Evolutionary conservation across 2,888 invertebrate genomes (phyloP), one percentile per base, ranked within the genome.

Genomic region (Caenorhabditis sp.): DNA sequence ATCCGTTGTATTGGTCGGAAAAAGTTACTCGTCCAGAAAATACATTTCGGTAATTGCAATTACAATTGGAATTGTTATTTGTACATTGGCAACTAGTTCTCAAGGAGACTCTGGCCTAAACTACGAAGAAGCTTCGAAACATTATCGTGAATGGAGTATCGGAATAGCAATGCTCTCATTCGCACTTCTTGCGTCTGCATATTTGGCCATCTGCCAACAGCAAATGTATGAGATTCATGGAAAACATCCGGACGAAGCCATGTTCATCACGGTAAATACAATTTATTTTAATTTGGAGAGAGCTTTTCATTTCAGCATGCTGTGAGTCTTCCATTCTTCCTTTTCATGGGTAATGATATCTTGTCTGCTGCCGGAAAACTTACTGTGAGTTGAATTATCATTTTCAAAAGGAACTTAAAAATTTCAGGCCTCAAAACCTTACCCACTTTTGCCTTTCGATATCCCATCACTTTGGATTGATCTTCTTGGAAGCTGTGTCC

Each of bases 31-130:
- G 1, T 89, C 92, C 1, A 91, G 93, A 38, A 97, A 97, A 89
- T 97, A 95, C 89, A 74, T 95, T 10, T 94, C 97, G 0, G 94
- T 99, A 8, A 89, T 93, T 10, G 93, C 97, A 92, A 97, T 99
- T 86, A 94, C 95, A 0, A 86, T 92, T n/a, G 97, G 97, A 14
- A 97, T 99, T 66, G 91, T 93, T 0, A 90, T 95, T 20, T 97
- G 96, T 88, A 99, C 97, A 0, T 91, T 96, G 63, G 92, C 94
- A 23, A 83, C 82, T 8, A 75, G 70, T 12, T 49, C 70, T 2
- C 68, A 65, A 31, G 73, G 43, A 20, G 56, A 80, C 54, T 68
- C 75, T 7, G 76, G 70, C 17, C 59, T 85, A 26, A 81, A 80
- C 3, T 62, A 70, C 23, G 84, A 85, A 56, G 85, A 86, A 62